Evolutionary conservation across 2,888 invertebrate genomes (phyloP).

Genomic region (Stenodema calcarata): DNA sequence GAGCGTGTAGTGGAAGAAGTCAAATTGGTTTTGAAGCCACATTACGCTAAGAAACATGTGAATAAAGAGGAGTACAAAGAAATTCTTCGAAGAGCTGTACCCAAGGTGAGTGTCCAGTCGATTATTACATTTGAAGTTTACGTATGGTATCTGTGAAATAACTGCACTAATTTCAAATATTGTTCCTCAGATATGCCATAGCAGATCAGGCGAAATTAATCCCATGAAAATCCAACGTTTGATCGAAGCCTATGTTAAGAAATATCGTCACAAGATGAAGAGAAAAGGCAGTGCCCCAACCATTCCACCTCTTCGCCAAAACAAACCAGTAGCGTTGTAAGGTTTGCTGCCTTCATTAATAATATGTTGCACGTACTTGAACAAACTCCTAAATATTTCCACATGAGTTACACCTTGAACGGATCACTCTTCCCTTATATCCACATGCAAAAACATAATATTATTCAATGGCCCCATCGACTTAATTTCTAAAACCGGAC

Average conservation of each 20-base stretch:
- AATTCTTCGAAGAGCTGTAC: constrained; percentile 92
- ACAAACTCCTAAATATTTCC: too few relatives aligned
- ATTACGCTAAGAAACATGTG: constrained; percentile 91
- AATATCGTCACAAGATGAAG: constrained; percentile 69
- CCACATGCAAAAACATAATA: too few relatives aligned
- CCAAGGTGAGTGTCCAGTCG: too few relatives aligned
- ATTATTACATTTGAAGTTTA: too few relatives aligned
- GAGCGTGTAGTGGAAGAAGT: constrained; percentile 98
- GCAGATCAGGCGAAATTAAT: constrained; percentile 94
- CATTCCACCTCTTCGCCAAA: constrained; percentile 38
- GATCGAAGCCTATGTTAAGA: constrained; percentile 92
- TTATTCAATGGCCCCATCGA: too few relatives aligned
- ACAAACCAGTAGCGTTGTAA: constrained; percentile 36
- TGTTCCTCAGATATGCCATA: constrained; percentile 87
- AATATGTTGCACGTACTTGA: too few relatives aligned
- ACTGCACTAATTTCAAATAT: background rate
- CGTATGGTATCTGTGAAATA: too few relatives aligned
- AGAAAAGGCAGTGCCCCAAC: constrained; percentile 57
- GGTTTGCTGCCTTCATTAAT: background rate
- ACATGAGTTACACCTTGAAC: too few relatives aligned
- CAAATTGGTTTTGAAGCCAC: constrained; percentile 92
- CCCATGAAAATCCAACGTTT: constrained; percentile 91
- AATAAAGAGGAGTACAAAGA: constrained; percentile 97
- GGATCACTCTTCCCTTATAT: too few relatives aligned
- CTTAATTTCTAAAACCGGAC: background rate